A percentile compares a stretch with the other conserved stretches of the same genome.
Conservation (phyloP, 2,888 invertebrate genomes). For the Macropis europaea region DNA sequence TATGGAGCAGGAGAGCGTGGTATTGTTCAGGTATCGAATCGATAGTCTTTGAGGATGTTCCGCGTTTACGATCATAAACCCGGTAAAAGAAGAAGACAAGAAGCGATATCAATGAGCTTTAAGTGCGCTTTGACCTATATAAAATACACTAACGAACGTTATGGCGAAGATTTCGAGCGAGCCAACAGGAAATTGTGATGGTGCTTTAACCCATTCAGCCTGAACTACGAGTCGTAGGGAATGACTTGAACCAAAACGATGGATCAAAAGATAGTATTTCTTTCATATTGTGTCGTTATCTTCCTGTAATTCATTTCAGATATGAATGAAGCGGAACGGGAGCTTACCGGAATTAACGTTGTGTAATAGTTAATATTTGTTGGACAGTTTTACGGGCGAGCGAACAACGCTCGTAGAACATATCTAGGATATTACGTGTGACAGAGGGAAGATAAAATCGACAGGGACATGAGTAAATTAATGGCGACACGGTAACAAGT, state of each 20-base stretch:
- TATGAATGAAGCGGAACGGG: conserved; percentile 28
- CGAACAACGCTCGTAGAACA: conserved; percentile 30
- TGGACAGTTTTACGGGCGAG: conserved; percentile 63
- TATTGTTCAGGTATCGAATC: conserved; percentile 6
- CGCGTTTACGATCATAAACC: not conserved
- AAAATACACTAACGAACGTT: not conserved
- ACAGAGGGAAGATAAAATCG: conserved; percentile 8
- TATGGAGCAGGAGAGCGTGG: not conserved
- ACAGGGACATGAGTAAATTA: not conserved
- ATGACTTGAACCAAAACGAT: too few species aligned
- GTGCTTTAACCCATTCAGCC: conserved; percentile 5
- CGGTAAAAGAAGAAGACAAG: not conserved
- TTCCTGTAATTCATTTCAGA: too few species aligned
- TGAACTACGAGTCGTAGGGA: too few species aligned
- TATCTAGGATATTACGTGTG: not conserved
- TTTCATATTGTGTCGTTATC: too few species aligned
- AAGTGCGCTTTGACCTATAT: not conserved
- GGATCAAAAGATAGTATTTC: too few species aligned
- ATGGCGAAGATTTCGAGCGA: not conserved
- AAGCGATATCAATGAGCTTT: not conserved
- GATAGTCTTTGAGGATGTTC: conserved; percentile 10
- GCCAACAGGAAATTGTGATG: not conserved
- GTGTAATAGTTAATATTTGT: conserved; percentile 59
- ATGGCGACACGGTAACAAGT: not conserved
- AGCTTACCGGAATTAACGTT: conserved; percentile 32